These are phyloP conservation scores for Aethes cnicana DNA, from an alignment of 2,888 invertebrate species.

Conservation along the genomic window DNA sequence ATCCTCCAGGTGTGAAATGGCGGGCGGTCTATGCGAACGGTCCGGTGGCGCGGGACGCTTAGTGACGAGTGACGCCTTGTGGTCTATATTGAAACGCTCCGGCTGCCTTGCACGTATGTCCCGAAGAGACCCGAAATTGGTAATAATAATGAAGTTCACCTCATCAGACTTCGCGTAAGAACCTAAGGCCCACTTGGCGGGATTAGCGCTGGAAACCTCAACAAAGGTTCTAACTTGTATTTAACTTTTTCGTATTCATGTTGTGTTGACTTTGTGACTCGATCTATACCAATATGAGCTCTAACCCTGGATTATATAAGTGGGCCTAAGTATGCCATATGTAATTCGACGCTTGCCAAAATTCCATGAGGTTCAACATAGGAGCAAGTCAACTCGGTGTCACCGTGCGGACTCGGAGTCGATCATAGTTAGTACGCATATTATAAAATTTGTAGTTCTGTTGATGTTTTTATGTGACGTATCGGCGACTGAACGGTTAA, in stretches of 20 bases:
- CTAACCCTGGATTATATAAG: too few species aligned
- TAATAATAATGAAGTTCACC: too few species aligned
- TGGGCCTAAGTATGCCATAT: too few species aligned
- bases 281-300: too few species aligned
- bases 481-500: constrained; percentile 8
- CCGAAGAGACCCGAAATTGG: neutral
- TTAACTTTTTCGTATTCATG: too few species aligned
- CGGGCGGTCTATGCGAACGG: neutral
- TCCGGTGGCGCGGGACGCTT: constrained; percentile 38
- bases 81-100: constrained; percentile 45
- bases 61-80: constrained; percentile 45
- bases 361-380: too few species aligned
- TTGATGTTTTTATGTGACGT: constrained; percentile 48
- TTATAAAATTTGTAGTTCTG: constrained; percentile 50
- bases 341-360: too few species aligned
- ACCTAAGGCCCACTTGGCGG: too few species aligned
- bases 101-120: neutral
- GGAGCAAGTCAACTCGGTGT: neutral
- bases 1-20: constrained; percentile 8
- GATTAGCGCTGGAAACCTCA: too few species aligned
- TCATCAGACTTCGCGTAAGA: too few species aligned
- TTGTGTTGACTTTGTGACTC: too few species aligned
- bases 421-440: constrained; percentile 43
- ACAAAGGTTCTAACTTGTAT: too few species aligned
- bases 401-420: neutral